These are phyloP conservation scores for Bradypodion pumilum DNA, from an alignment of 2,797 vertebrate species.

Conservation along the genomic window DNA sequence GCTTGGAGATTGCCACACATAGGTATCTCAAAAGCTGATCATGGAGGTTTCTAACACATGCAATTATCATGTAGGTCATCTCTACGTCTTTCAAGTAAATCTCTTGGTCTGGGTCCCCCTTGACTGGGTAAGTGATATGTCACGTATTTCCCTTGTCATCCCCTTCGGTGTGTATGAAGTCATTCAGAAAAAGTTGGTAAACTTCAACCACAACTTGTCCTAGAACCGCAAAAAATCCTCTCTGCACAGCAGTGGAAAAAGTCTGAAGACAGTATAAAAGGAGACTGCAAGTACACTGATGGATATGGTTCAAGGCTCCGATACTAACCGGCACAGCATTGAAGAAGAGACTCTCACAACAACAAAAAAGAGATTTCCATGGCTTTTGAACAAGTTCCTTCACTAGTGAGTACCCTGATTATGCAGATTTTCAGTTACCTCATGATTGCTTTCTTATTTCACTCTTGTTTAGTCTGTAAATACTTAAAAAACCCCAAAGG, in stretches of 20 bases:
- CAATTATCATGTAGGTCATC: conserved; percentile 8
- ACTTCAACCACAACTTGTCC: conserved; percentile 36
- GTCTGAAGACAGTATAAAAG: conserved; percentile 68
- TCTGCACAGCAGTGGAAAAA: conserved; percentile 63
- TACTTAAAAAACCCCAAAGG: too few species aligned
- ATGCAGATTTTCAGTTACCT: neutral
- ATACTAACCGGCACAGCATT: neutral
- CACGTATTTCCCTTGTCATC: conserved; percentile 8
- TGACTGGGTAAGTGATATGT: conserved; percentile 1
- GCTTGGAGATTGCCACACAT: neutral
- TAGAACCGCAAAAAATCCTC: neutral
- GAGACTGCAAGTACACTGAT: neutral
- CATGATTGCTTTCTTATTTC: neutral
- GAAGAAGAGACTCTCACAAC: neutral
- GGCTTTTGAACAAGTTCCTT: conserved; percentile 2
- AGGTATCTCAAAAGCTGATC: neutral
- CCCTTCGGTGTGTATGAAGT: conserved; percentile 44
- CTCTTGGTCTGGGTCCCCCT: conserved; percentile 33
- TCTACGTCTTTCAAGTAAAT: conserved; percentile 19
- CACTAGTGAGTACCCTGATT: conserved; percentile 45
- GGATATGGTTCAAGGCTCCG: neutral
- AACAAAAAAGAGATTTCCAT: conserved; percentile 27
- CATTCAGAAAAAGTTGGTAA: conserved; percentile 42
- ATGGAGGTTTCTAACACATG: neutral
- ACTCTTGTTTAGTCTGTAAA: neutral